Base-by-base conservation (phyloP, 2,797 vertebrate genomes). In the Pampus argenteus region DNA sequence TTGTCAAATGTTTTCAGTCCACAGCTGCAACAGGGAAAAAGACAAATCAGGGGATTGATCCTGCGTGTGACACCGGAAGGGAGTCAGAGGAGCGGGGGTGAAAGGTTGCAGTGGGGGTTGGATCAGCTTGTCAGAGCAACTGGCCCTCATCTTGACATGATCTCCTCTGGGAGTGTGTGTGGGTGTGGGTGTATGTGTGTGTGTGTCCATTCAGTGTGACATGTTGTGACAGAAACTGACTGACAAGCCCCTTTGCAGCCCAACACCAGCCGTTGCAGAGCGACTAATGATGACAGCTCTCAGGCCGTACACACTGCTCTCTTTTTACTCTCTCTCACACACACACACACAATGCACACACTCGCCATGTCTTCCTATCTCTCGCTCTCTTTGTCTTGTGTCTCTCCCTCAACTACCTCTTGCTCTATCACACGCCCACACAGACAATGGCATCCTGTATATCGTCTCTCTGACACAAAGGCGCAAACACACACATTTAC, bases 371-470 rank as follows among this genome's bases (percentile, higher is more conserved):
- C 87, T 84, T 88, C 70, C 87, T 65, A 68, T 90, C 84, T 78
- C 78, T 87, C 51, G 51, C 66, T 79, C 74, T 90, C 91, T 91
- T 90, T 92, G 88, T 92, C 91, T 91, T 81, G 77, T 86, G 83
- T 91, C 83, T 91, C 86, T 89, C 86, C 86, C 88, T 90, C 66
- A 66, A 82, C 90, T 91, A 92, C 90, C 87, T 91, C 88, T 92
- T 88, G 79, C 83, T 89, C 85, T 70, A 84, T 85, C 88, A 88
- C 88, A 91, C 90, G 81, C 90, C 88, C 91, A 91, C 89, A 72
- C 88, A 88, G 85, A 92, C 90, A 92, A 92, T 91, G 86, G 86
- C 87, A 89, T 90, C 76, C 83, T 91, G 90, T 92, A 83, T 88
- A 86, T 87, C 82, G 81, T 87, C 84, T 90, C 78, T 44, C 76